A percentile compares a stretch with the other conserved stretches of the same genome.
Conservation (phyloP, 2,113 vertebrate species). For the Gallinago jamesoni region DNA sequence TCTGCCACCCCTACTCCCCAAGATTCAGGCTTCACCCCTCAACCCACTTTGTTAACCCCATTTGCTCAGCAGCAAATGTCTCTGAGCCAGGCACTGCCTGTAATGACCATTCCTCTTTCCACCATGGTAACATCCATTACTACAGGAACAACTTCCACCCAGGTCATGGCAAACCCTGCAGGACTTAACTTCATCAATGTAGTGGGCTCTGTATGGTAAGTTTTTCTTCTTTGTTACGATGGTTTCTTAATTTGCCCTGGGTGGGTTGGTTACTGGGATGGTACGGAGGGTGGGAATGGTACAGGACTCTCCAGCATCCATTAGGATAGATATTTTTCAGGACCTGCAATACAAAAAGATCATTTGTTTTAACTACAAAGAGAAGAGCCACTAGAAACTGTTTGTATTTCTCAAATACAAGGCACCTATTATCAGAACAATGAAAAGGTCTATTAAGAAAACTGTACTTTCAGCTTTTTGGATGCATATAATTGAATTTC, state of each 20-base stretch:
- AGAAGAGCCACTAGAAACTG: not conserved
- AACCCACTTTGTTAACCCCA: slow-evolving; percentile 86
- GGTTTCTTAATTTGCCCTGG: not conserved
- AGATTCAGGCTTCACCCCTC: slow-evolving; percentile 84
- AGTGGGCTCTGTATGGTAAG: slow-evolving; percentile 95
- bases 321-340: not conserved
- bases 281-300: not conserved
- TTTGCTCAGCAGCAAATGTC: slow-evolving; percentile 95
- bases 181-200: slow-evolving; percentile 98
- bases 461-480: not conserved
- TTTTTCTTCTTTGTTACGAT: not conserved
- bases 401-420: not conserved
- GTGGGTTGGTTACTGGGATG: not conserved
- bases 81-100: slow-evolving; percentile 89
- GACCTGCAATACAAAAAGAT: not conserved
- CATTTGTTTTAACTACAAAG: not conserved
- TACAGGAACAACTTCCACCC: slow-evolving; percentile 89
- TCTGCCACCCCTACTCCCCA: slow-evolving; percentile 83
- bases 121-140: slow-evolving; percentile 93
- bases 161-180: slow-evolving; percentile 91
- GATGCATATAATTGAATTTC: not conserved
- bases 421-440: not conserved
- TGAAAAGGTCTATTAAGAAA: not conserved
- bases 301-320: not conserved
- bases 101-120: slow-evolving; percentile 97